Evolutionary conservation across 92 coral and sea anemone species (phyloP).

Genomic region (Muricea muricata): DNA sequence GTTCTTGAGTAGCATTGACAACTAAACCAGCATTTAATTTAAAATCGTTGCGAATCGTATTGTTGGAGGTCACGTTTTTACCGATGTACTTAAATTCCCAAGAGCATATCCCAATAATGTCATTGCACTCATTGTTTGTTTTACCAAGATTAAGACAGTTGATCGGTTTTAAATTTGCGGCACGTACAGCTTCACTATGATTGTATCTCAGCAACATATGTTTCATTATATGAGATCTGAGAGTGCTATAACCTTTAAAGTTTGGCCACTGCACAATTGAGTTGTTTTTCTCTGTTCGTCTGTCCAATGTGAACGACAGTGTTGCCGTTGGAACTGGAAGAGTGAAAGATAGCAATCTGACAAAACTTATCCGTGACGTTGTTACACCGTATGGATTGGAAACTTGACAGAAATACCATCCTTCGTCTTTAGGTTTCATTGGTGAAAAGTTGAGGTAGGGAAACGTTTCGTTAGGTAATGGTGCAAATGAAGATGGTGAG

Average conservation of each 20-base stretch:
- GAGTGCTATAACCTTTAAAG: not conserved
- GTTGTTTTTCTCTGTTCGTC: not conserved
- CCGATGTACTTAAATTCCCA: conserved; percentile 48
- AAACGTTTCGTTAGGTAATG: conserved; percentile 48
- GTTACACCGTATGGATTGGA: conserved; percentile 70
- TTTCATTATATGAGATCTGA: not conserved
- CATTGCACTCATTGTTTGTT: conserved; percentile 1
- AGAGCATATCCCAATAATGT: conserved; percentile 49
- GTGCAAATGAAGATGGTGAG: no score
- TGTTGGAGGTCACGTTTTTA: conserved; percentile 50
- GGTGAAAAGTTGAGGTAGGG: conserved; percentile 51
- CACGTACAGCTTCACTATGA: not conserved
- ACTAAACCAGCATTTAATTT: conserved; percentile 34
- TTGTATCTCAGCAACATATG: not conserved
- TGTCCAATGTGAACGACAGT: not conserved
- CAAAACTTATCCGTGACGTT: conserved; percentile 54
- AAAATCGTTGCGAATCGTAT: conserved; percentile 36
- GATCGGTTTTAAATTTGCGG: not conserved
- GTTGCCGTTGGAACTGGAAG: conserved; percentile 64
- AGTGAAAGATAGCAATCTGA: conserved; percentile 60
- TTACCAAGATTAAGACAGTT: conserved; percentile 51
- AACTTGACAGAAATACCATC: conserved; percentile 72
- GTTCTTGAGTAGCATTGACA: conserved; percentile 39
- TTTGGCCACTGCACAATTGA: not conserved
- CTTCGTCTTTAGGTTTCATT: conserved; percentile 47